phyloP scores from a whole-genome alignment of 2,888 invertebrate species.

The Morpho achilles region DNA sequence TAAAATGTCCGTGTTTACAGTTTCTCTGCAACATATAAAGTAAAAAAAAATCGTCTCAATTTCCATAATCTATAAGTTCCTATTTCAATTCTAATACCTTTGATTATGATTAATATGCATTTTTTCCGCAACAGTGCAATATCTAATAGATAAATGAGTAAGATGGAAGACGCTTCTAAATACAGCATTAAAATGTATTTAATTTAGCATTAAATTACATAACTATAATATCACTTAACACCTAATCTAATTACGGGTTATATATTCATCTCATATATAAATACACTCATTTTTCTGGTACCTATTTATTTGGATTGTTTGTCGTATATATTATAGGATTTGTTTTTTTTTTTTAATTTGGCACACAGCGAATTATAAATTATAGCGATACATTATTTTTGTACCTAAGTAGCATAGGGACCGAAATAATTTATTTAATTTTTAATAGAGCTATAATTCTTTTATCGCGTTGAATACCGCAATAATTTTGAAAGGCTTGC shows the following conservation, averaged over 20 bases:
- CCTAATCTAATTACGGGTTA: slow-evolving; percentile 62
- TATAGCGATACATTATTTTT: slow-evolving; percentile 13
- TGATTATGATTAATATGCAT: background rate
- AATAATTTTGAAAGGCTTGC: too few relatives aligned
- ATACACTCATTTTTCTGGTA: slow-evolving; percentile 59
- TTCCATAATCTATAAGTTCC: background rate
- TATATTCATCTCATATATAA: slow-evolving; percentile 52
- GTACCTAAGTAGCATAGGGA: background rate
- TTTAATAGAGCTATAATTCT: too few relatives aligned
- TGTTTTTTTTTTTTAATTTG: slow-evolving; percentile 53
- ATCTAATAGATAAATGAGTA: slow-evolving; percentile 67
- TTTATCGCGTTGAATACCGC: too few relatives aligned
- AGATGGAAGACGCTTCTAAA: slow-evolving; percentile 78
- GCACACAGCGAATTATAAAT: slow-evolving; percentile 47
- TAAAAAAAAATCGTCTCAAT: background rate
- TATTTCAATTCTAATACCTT: background rate
- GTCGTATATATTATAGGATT: slow-evolving; percentile 37
- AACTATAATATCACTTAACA: slow-evolving; percentile 71
- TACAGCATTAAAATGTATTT: slow-evolving; percentile 72
- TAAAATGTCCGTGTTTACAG: background rate
- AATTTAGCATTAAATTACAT: slow-evolving; percentile 58
- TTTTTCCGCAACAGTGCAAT: slow-evolving; percentile 39
- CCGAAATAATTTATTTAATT: too few relatives aligned
- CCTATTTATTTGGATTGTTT: slow-evolving; percentile 49
- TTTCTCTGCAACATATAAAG: background rate